Conservation (phyloP, 2,888 invertebrate genomes). For the Cheilosia scutellata region DNA sequence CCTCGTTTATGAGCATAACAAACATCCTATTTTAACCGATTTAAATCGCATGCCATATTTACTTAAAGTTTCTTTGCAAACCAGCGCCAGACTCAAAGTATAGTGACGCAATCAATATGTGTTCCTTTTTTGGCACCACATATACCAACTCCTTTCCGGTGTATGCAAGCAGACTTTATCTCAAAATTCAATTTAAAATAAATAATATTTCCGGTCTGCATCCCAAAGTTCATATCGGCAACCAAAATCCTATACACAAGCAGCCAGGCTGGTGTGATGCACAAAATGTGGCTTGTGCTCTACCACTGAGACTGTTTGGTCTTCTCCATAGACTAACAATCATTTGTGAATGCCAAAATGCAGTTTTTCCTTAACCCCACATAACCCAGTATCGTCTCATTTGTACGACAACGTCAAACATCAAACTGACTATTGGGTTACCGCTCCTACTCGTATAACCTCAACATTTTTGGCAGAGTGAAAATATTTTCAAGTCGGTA, state of each 20-base stretch:
- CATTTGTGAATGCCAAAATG: conserved; percentile 48
- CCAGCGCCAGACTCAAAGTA: too few species aligned
- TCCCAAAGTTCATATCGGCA: conserved; percentile 29
- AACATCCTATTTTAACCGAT: too few species aligned
- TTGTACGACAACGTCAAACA: conserved; percentile 12
- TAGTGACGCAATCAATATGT: background rate
- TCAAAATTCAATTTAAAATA: conserved; percentile 28
- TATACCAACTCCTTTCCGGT: background rate
- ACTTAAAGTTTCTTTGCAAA: too few species aligned
- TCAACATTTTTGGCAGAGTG: conserved; percentile 13
- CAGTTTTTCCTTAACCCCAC: background rate
- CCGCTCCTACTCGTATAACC: background rate
- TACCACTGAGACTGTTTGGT: conserved; percentile 23
- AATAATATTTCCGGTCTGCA: conserved; percentile 29
- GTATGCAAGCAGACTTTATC: conserved; percentile 11
- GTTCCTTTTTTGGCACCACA: conserved; percentile 6
- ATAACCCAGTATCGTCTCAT: conserved; percentile 1
- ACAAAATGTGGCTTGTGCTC: conserved; percentile 16
- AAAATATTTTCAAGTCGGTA: background rate
- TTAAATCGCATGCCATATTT: too few species aligned
- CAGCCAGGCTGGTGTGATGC: background rate
- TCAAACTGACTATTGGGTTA: conserved; percentile 7
- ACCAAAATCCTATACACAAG: conserved; percentile 16
- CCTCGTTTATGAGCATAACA: too few species aligned
- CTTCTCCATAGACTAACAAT: conserved; percentile 27